Conservation (phyloP, 2,888 invertebrate genomes). For the Criorhina ranunculi region DNA sequence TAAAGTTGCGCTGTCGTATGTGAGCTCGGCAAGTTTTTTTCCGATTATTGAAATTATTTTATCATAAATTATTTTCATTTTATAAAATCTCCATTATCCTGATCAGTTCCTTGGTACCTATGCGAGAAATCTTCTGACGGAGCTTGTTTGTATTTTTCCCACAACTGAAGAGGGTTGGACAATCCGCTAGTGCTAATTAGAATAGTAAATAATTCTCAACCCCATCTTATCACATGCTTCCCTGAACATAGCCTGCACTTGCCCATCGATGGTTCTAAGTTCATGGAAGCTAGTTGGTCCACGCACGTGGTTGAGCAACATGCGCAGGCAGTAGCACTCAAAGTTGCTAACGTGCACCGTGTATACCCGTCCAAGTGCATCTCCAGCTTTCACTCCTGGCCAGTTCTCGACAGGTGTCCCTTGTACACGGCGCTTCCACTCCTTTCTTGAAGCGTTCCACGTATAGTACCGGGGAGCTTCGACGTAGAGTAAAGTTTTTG, state of each 20-base stretch:
- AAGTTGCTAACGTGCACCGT: constrained; percentile 46
- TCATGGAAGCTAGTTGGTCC: not conserved
- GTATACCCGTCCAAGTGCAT: constrained; percentile 55
- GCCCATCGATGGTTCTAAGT: not conserved
- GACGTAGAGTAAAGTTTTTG: constrained; percentile 27
- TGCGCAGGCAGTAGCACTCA: constrained; percentile 11
- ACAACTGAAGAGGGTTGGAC: constrained; percentile 1
- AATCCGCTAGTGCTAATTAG: not conserved
- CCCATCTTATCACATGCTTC: not conserved
- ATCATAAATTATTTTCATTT: not conserved
- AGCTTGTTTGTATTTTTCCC: not conserved
- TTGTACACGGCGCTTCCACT: constrained; percentile 15
- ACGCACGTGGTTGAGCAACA: not conserved
- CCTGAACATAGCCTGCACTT: not conserved
- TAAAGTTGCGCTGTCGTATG: not conserved
- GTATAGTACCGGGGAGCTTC: constrained; percentile 29
- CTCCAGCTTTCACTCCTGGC: constrained; percentile 28
- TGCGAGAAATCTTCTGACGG: not conserved
- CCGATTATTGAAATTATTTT: not conserved
- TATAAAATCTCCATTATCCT: not conserved
- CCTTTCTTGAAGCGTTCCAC: constrained; percentile 18
- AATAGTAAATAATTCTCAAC: not conserved
- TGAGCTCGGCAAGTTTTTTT: constrained; percentile 1
- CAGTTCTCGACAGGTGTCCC: constrained; percentile 16
- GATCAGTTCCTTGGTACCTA: not conserved